Conservation (phyloP, 2,797 vertebrate genomes). For the Urophycis tenuis region DNA sequence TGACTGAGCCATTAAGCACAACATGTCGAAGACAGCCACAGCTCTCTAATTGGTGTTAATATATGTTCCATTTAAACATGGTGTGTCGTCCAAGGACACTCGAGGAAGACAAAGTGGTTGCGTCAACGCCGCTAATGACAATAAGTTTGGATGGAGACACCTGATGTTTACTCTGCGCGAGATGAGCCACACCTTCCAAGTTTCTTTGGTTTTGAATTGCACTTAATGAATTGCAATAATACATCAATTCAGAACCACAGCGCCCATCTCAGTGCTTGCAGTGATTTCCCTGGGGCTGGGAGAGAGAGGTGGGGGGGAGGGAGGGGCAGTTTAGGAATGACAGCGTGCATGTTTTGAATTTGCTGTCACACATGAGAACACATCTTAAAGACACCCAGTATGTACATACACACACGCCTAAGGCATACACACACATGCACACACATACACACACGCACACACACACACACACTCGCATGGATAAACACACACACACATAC, state of each 20-base stretch:
- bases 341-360: constrained; percentile 5
- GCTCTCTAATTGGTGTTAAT: constrained; percentile 8
- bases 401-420: not conserved
- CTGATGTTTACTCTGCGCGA: not conserved
- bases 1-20: constrained; percentile 18
- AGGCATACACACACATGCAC: not conserved
- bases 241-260: constrained; percentile 18
- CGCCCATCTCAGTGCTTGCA: constrained; percentile 6
- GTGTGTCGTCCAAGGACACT: not conserved
- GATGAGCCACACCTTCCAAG: not conserved
- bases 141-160: not conserved
- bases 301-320: not conserved
- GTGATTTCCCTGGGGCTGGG: constrained; percentile 7
- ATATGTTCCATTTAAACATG: not conserved
- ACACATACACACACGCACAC: not conserved
- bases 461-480: not conserved
- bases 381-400: not conserved
- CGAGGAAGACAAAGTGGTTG: not conserved
- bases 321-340: not conserved
- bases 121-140: not conserved
- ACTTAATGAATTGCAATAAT: not conserved
- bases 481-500: not conserved
- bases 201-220: not conserved
- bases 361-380: not conserved
- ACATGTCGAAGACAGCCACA: constrained; percentile 6